These are phyloP conservation scores for Sciurus vulgaris DNA, from an alignment of 2,797 vertebrate species.

Conservation along the genomic window DNA sequence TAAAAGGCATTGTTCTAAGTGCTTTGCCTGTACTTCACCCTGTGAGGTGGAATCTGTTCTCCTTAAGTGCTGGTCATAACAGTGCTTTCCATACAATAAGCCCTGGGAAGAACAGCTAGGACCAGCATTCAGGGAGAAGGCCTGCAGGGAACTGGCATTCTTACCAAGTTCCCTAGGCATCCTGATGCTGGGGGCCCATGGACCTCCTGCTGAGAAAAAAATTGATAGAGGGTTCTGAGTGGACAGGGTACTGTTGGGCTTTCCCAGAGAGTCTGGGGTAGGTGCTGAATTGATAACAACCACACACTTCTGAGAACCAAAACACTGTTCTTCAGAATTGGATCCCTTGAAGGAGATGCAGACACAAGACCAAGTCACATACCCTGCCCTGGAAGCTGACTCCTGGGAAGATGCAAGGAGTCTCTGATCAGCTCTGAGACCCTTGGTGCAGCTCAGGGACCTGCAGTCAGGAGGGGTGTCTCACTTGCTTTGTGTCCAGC, in stretches of 20 bases:
- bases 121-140: fast-evolving
- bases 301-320: not conserved
- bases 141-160: not conserved
- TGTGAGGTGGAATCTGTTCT: fast-evolving
- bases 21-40: fast-evolving
- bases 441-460: not conserved
- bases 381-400: not conserved
- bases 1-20: not conserved
- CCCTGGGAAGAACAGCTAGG: too few species aligned
- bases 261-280: not conserved
- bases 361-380: not conserved
- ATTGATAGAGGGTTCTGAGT: not conserved
- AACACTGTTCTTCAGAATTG: not conserved
- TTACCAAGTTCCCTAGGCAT: not conserved
- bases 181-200: not conserved
- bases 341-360: not conserved
- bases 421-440: not conserved
- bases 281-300: not conserved
- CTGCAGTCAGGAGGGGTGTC: not conserved
- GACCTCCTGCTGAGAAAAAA: not conserved
- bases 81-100: fast-evolving
- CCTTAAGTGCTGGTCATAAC: not conserved
- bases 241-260: not conserved
- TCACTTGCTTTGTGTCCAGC: conserved; percentile 15
- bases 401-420: not conserved